Evolutionary conservation across 2,888 invertebrate species (phyloP).

Genomic region (Pegoplata infirma): DNA sequence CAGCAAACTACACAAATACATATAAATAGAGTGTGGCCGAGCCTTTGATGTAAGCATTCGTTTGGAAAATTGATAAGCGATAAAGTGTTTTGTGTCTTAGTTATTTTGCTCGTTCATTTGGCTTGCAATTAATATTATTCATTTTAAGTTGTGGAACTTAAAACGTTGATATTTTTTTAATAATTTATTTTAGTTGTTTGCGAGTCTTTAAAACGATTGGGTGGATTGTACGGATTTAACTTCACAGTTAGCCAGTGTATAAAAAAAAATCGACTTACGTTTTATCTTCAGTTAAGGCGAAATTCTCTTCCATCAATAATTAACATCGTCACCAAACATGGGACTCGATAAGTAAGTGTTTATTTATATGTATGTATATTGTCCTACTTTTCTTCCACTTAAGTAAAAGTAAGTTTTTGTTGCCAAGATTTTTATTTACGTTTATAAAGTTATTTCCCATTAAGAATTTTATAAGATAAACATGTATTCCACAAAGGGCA

Average conservation of each 20-base stretch:
- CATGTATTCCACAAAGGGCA: no score
- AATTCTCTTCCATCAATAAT: conserved; percentile 7
- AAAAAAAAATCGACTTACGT: no score
- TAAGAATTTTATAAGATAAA: no score
- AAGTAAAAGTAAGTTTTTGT: background rate
- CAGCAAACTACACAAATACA: background rate
- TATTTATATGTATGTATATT: background rate
- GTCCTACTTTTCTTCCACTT: background rate
- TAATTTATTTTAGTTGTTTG: conserved; percentile 45
- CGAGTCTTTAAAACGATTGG: conserved; percentile 26
- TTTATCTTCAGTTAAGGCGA: conserved; percentile 4
- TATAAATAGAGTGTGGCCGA: background rate
- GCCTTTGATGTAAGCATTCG: conserved; percentile 19
- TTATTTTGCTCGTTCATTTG: conserved; percentile 10
- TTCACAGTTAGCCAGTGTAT: no score
- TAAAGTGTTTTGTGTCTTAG: background rate
- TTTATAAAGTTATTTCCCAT: no score
- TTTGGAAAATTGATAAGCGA: conserved; percentile 1
- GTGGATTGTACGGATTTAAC: background rate
- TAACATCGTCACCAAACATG: conserved; percentile 63
- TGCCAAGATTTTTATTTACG: background rate
- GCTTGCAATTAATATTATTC: conserved; percentile 9
- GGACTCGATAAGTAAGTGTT: conserved; percentile 66
- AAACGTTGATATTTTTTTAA: conserved; percentile 17
- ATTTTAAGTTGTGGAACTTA: conserved; percentile 46